A percentile compares a stretch with the other conserved stretches of the same genome.
phyloP scores from a whole-genome alignment of 2,797 vertebrate genomes.

The Lates japonicus region DNA sequence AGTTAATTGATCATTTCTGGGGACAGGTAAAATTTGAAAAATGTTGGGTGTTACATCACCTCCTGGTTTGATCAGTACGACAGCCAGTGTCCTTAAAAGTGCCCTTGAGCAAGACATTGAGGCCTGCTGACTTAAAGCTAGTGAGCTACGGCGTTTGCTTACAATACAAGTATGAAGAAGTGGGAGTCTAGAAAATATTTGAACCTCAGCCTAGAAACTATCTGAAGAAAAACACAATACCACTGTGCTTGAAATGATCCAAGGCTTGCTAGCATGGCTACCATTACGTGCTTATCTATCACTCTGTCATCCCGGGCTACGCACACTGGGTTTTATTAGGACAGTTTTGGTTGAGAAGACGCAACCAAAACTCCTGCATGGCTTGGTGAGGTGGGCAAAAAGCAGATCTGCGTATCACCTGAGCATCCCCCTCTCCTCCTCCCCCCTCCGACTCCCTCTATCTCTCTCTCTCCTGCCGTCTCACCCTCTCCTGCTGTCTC shows the following conservation, averaged over 20 bases:
- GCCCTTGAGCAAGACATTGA: constrained; percentile 11
- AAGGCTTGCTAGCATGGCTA: constrained; percentile 65
- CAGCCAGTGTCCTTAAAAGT: constrained; percentile 18
- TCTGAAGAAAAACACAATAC: constrained; percentile 57
- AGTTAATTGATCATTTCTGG: background rate
- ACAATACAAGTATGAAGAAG: constrained; percentile 40
- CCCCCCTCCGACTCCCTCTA: background rate
- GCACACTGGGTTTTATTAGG: constrained; percentile 70
- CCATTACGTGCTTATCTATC: constrained; percentile 74
- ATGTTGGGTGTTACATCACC: background rate
- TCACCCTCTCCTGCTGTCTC: constrained; percentile 30
- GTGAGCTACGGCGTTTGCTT: constrained; percentile 17
- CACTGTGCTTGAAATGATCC: constrained; percentile 69
- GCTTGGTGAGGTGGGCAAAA: constrained; percentile 61
- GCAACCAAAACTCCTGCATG: constrained; percentile 66
- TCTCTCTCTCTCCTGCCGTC: constrained; percentile 28
- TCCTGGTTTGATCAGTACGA: background rate
- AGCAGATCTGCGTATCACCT: constrained; percentile 66
- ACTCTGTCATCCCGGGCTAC: constrained; percentile 58
- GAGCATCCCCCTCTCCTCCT: constrained; percentile 24
- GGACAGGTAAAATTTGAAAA: background rate
- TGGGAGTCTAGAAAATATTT: constrained; percentile 14
- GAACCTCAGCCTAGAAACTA: constrained; percentile 34
- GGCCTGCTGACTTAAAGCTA: background rate
- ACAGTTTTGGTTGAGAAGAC: constrained; percentile 71